Conservation (phyloP, 2,888 invertebrate genomes). For the Punctoribates punctum region DNA sequence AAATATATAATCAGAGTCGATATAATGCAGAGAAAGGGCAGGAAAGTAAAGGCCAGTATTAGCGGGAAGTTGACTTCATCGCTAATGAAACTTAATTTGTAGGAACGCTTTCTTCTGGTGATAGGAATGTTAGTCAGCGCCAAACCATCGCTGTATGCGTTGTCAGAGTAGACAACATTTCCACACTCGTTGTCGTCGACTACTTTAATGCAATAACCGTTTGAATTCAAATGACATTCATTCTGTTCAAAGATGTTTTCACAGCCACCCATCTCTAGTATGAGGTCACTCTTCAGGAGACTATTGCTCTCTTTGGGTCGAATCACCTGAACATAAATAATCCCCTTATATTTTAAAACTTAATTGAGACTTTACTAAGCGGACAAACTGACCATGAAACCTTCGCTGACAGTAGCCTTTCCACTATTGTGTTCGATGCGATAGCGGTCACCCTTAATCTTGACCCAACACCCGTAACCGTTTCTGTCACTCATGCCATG, state of each 20-base stretch:
- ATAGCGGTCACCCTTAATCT: constrained; percentile 35
- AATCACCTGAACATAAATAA: not conserved
- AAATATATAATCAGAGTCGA: not conserved
- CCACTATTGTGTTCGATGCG: constrained; percentile 27
- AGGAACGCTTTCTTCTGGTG: constrained; percentile 1
- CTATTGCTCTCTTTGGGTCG: not conserved
- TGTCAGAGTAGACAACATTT: constrained; percentile 28
- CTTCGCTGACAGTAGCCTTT: not conserved
- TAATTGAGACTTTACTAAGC: no score
- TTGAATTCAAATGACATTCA: constrained; percentile 3
- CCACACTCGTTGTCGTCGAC: not conserved
- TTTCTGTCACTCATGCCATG: constrained; percentile 22
- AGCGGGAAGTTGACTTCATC: constrained; percentile 18
- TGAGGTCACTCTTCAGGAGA: not conserved
- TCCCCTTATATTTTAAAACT: no score
- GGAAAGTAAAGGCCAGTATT: constrained; percentile 16
- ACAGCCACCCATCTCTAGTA: constrained; percentile 3
- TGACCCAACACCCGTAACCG: constrained; percentile 15
- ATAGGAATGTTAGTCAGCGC: constrained; percentile 24
- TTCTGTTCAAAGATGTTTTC: constrained; percentile 12
- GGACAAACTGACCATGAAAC: not conserved
- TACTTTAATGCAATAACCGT: constrained; percentile 31
- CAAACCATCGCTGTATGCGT: constrained; percentile 20
- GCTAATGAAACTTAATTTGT: constrained; percentile 14
- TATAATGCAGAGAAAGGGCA: constrained; percentile 4